phyloP scores from a whole-genome alignment of 2,113 vertebrate species.

The Colius striatus region DNA sequence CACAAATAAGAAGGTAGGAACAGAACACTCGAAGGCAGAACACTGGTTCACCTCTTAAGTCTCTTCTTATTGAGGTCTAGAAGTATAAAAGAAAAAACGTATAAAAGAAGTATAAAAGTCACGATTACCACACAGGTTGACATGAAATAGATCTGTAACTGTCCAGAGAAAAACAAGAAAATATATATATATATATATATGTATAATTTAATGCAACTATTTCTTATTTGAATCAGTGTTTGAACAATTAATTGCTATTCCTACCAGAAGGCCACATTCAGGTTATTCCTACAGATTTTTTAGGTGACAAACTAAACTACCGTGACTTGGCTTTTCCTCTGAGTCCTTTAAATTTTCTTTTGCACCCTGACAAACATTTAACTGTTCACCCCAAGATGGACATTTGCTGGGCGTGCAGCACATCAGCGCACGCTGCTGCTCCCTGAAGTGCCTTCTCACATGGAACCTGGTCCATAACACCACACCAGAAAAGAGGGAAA shows the following conservation, averaged over 20 bases:
- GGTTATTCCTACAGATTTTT: constrained; percentile 43
- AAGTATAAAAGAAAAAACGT: not conserved
- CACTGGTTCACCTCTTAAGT: constrained; percentile 1
- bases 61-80: constrained; percentile 1
- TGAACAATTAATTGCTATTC: constrained; percentile 41
- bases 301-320: constrained; percentile 20
- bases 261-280: constrained; percentile 47
- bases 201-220: not conserved
- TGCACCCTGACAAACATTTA: not conserved
- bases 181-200: not conserved
- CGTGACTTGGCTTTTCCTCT: not conserved
- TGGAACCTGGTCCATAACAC: not conserved
- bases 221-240: constrained; percentile 37
- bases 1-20: not conserved
- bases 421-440: not conserved
- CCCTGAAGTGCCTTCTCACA: not conserved
- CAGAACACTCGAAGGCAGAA: not conserved
- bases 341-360: not conserved
- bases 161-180: not conserved
- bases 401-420: not conserved
- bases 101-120: not conserved
- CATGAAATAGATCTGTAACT: constrained; percentile 5
- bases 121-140: not conserved
- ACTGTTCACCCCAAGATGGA: not conserved
- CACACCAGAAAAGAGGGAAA: not conserved